These are phyloP conservation scores for Eretmocerus hayati DNA, from an alignment of 2,888 invertebrate genomes.

Conservation along the genomic window DNA sequence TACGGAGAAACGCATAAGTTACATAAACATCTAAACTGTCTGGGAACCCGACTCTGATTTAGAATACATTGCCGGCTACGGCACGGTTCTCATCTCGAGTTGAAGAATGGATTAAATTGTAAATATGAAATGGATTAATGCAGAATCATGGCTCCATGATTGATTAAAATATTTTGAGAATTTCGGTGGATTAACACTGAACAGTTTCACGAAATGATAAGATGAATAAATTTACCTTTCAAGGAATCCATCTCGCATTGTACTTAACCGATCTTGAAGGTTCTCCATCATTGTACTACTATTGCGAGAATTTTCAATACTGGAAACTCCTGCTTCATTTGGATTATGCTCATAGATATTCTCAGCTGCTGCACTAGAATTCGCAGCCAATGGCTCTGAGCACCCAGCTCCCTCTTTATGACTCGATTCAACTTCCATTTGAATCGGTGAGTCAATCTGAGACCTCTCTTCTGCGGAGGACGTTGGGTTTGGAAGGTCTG, in stretches of 20 bases:
- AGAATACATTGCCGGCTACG: too few relatives aligned
- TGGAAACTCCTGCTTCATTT: slow-evolving; percentile 24
- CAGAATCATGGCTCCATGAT: too few relatives aligned
- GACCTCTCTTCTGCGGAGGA: slow-evolving; percentile 4
- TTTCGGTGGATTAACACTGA: too few relatives aligned
- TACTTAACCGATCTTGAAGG: slow-evolving; percentile 45
- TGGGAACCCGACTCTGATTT: too few relatives aligned
- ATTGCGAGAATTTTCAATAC: slow-evolving; percentile 28
- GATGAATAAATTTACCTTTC: slow-evolving; percentile 43
- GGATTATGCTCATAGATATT: slow-evolving; percentile 25
- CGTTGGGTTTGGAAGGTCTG: slow-evolving; percentile 15
- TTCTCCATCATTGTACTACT: slow-evolving; percentile 43
- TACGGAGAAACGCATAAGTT: too few relatives aligned
- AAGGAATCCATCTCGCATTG: slow-evolving; percentile 54
- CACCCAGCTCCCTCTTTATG: slow-evolving; percentile 31
- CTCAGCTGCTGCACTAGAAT: too few relatives aligned
- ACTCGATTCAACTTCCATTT: slow-evolving; percentile 41
- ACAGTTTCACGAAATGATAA: too few relatives aligned
- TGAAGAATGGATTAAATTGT: too few relatives aligned
- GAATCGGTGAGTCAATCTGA: slow-evolving; percentile 27
- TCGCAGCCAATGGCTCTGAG: slow-evolving; percentile 29
- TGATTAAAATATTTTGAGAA: too few relatives aligned
- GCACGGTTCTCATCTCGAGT: too few relatives aligned
- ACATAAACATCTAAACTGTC: too few relatives aligned
- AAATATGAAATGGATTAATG: too few relatives aligned